phyloP scores from a whole-genome alignment of 2,888 invertebrate genomes.

The Dasysyrphus tricinctus region DNA sequence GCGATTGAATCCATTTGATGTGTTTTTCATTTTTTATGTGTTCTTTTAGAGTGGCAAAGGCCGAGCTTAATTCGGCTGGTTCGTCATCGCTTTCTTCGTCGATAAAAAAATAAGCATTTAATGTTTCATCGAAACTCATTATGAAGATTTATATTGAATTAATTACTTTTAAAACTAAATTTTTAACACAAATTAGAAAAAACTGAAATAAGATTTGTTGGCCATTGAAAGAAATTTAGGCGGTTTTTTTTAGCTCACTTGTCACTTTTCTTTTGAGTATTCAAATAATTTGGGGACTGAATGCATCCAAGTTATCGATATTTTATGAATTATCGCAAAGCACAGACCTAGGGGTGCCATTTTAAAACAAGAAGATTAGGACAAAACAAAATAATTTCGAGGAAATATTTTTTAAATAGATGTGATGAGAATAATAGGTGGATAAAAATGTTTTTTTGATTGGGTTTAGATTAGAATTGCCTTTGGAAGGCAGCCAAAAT shows the following conservation, averaged over 20 bases:
- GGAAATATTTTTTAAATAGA: too few species aligned
- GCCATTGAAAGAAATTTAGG: constrained; percentile 36
- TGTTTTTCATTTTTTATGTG: constrained; percentile 80
- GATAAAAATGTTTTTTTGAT: too few species aligned
- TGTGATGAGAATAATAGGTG: too few species aligned
- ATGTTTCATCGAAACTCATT: constrained; percentile 80
- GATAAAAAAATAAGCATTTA: constrained; percentile 81
- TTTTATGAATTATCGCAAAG: constrained; percentile 22
- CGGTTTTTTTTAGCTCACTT: constrained; percentile 49
- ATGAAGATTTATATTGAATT: background rate
- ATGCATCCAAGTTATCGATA: constrained; percentile 17
- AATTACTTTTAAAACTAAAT: background rate
- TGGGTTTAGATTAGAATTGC: too few species aligned
- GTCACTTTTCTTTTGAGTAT: constrained; percentile 44
- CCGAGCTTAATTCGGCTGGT: constrained; percentile 76
- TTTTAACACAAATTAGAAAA: constrained; percentile 31
- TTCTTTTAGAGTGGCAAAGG: constrained; percentile 78
- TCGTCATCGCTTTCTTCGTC: constrained; percentile 75
- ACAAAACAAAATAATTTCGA: too few species aligned
- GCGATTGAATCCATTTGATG: constrained; percentile 87
- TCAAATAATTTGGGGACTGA: background rate
- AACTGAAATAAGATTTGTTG: background rate
- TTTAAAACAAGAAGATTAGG: too few species aligned
- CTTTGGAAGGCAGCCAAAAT: too few species aligned
- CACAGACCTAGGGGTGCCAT: too few species aligned